phyloP scores from a whole-genome alignment of 2,797 vertebrate species.

The Semaprochilodus insignis region DNA sequence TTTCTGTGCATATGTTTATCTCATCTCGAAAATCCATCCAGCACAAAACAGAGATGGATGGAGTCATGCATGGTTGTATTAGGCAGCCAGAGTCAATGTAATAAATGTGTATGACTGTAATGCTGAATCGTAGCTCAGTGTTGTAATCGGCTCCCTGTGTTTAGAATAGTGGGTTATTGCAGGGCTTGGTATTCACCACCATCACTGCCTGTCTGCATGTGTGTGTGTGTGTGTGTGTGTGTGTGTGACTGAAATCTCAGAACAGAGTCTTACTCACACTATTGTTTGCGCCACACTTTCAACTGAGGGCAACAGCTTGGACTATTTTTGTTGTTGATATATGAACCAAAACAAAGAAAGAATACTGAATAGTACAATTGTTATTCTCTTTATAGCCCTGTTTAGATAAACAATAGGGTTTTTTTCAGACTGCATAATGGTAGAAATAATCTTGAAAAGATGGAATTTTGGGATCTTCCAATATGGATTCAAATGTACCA shows the following conservation, averaged over 20 bases:
- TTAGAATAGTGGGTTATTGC: slow-evolving; percentile 59
- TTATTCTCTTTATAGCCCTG: slow-evolving; percentile 30
- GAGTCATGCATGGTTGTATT: slow-evolving; percentile 83
- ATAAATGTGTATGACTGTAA: slow-evolving; percentile 78
- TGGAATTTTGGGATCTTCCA: neutral
- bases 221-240: slow-evolving; percentile 46
- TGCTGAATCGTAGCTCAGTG: slow-evolving; percentile 76
- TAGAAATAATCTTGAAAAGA: slow-evolving; percentile 19
- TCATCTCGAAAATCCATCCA: slow-evolving; percentile 69
- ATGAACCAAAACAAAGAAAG: slow-evolving; percentile 21
- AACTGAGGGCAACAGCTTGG: slow-evolving; percentile 48
- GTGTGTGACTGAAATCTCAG: slow-evolving; percentile 58
- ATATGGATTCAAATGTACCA: neutral
- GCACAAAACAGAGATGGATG: slow-evolving; percentile 80
- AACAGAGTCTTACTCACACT: slow-evolving; percentile 53
- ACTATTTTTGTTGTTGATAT: slow-evolving; percentile 52
- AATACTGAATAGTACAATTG: slow-evolving; percentile 47
- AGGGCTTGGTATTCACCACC: slow-evolving; percentile 46
- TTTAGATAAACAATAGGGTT: slow-evolving; percentile 41
- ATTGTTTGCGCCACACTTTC: slow-evolving; percentile 49
- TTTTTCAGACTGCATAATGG: slow-evolving; percentile 26
- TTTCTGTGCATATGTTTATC: slow-evolving; percentile 75
- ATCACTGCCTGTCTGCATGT: slow-evolving; percentile 40
- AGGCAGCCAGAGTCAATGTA: slow-evolving; percentile 76
- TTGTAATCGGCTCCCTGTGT: slow-evolving; percentile 71